Base-by-base conservation (phyloP, 2,113 vertebrate genomes). In the Prochilodus magdalenae region DNA sequence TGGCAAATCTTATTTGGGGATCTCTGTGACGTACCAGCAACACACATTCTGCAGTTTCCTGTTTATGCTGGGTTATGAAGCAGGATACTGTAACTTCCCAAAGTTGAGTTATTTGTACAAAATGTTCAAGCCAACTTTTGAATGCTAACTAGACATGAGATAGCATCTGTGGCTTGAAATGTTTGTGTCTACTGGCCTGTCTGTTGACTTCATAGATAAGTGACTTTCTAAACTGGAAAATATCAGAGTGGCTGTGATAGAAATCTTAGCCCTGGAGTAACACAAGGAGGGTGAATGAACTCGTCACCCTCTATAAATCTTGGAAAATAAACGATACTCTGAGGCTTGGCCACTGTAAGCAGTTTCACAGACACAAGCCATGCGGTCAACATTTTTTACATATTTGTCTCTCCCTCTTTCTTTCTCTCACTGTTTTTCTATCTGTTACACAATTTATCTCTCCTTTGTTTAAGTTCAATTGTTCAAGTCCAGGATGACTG, bases 211-310 rank as follows among this genome's bases (percentile, higher is more conserved):
- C 75, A 79, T 66, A 80, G 75, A 85, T 84, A 88, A 84, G 11
- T n/a, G 77, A 16, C 73, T 80, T 86, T 84, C 22, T 67, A 53
- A 82, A 85, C 71, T 51, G 44, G 14, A 27, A 86, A 83, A 60
- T 69, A 84, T 72, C 36, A 18, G 60, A 83, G 83, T 33, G 57
- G 69, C 33, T 47, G 36, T 83, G 70, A 86, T 84, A 84, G 83
- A 85, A 82, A 87, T 86, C 62, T 77, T 30, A 70, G 67, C 6
- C 1, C 16, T 79, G 13, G 59, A 81, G 62, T 76, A 70, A 85
- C 44, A 80, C 70, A 89, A 88, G 87, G 1, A 77, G 57, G 63
- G 77, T 71, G 82, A 86, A 87, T 84, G 89, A 91, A 87, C 84
- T 86, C 51, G 51, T 86, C 83, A 65, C 78, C 86, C 60, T 73